Conservation (phyloP, 64 coral and sea anemone species). For the Dendrophyllia cribrosa region DNA sequence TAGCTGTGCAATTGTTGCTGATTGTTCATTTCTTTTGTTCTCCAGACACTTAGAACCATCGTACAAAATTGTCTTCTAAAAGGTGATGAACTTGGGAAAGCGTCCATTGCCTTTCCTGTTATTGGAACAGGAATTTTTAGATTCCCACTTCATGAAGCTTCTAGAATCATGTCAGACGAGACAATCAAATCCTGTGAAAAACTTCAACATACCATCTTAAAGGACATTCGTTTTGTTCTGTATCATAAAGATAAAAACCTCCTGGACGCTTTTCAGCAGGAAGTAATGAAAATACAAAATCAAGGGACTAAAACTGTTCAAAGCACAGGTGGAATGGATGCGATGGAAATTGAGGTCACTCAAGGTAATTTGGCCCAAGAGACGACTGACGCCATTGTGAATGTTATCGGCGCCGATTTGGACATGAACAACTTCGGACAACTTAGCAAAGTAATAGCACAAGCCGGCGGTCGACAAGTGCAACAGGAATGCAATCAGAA, state of each 20-base stretch:
- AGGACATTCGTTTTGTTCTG: constrained; percentile 60
- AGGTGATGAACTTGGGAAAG: background rate
- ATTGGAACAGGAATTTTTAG: constrained; percentile 60
- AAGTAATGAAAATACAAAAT: constrained; percentile 16
- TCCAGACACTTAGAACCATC: constrained; percentile 45
- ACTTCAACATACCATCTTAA: background rate
- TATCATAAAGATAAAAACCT: constrained; percentile 50
- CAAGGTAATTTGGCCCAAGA: background rate
- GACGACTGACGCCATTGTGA: background rate
- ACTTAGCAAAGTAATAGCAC: background rate
- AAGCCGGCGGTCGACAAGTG: background rate
- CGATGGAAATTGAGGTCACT: background rate
- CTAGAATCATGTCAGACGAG: constrained; percentile 55
- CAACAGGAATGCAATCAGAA: constrained; percentile 6
- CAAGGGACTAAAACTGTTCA: background rate
- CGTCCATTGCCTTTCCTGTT: constrained; percentile 76
- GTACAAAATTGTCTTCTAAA: constrained; percentile 53
- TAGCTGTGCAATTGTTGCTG: too few relatives aligned
- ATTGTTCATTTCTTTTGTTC: background rate
- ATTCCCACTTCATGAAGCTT: constrained; percentile 41
- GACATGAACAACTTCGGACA: background rate
- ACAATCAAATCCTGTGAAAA: constrained; percentile 16
- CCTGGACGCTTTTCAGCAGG: constrained; percentile 42
- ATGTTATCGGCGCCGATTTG: background rate
- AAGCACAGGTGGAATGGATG: background rate